These are phyloP conservation scores for Telenomus remus DNA, from an alignment of 1,140 invertebrate genomes.

Conservation along the genomic window DNA sequence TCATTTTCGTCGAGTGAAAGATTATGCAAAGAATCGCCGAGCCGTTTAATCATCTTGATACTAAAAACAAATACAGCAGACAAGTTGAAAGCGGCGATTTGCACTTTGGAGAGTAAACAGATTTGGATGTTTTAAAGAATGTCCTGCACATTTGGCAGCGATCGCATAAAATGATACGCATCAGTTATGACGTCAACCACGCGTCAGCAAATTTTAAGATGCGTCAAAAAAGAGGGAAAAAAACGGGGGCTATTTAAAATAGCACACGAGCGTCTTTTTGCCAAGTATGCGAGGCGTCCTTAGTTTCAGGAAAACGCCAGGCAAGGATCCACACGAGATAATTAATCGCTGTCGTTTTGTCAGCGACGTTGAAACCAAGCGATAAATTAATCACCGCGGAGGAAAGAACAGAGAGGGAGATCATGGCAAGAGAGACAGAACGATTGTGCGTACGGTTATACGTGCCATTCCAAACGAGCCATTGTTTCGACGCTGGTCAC, in stretches of 20 bases:
- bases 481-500: constrained; percentile 57
- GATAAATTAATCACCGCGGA: constrained; percentile 58
- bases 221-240: constrained; percentile 52
- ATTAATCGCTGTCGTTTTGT: constrained; percentile 60
- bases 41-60: too few relatives aligned
- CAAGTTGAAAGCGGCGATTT: constrained; percentile 24
- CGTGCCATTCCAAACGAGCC: constrained; percentile 50
- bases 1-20: too few relatives aligned
- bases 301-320: constrained; percentile 58
- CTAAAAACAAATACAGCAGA: background rate
- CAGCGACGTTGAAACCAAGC: constrained; percentile 54
- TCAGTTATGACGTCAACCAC: constrained; percentile 52
- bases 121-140: constrained; percentile 46
- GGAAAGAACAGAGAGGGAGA: constrained; percentile 48
- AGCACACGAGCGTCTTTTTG: constrained; percentile 55
- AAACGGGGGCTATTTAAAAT: constrained; percentile 55
- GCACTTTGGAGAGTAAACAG: constrained; percentile 32
- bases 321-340: constrained; percentile 50
- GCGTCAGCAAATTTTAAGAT: constrained; percentile 28
- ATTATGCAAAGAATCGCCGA: too few relatives aligned
- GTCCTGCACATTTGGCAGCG: constrained; percentile 53
- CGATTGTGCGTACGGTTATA: too few relatives aligned
- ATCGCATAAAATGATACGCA: constrained; percentile 57
- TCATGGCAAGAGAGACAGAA: constrained; percentile 43
- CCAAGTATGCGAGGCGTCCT: constrained; percentile 55